A percentile compares a stretch with the other conserved stretches of the same genome.
Evolutionary conservation across 2,888 invertebrate genomes (phyloP).

Genomic region (Trachelus troglodyta): DNA sequence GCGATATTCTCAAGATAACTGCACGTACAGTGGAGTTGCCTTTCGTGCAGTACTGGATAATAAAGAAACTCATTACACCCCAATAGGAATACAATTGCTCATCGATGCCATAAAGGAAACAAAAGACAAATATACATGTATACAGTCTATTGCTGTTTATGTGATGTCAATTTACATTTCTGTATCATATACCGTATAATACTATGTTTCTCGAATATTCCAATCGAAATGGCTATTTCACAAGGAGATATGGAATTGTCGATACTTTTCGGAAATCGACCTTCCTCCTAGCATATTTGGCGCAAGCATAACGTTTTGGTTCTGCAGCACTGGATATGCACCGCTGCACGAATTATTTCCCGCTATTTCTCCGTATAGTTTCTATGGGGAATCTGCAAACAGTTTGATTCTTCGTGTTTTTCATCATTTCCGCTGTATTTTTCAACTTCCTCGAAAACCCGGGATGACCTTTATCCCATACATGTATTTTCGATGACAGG

Average conservation of each 20-base stretch:
- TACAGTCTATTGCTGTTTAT: background rate
- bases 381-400: background rate
- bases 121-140: too few species aligned
- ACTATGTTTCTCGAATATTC: background rate
- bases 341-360: background rate
- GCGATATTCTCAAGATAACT: too few species aligned
- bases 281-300: background rate
- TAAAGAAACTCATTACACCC: too few species aligned
- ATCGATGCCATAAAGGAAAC: too few species aligned
- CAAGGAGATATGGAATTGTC: background rate
- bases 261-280: background rate
- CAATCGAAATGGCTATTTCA: background rate
- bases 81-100: too few species aligned
- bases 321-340: background rate
- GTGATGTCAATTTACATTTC: background rate
- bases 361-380: background rate
- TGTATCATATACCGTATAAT: background rate
- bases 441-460: background rate
- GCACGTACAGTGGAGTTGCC: too few species aligned
- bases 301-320: background rate
- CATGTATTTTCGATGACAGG: background rate
- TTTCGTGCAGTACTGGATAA: too few species aligned
- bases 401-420: background rate
- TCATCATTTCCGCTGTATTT: background rate
- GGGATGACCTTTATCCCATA: background rate